Evolutionary conservation across 92 coral and sea anemone species (phyloP).

Genomic region (Epizoanthus rinbou): DNA sequence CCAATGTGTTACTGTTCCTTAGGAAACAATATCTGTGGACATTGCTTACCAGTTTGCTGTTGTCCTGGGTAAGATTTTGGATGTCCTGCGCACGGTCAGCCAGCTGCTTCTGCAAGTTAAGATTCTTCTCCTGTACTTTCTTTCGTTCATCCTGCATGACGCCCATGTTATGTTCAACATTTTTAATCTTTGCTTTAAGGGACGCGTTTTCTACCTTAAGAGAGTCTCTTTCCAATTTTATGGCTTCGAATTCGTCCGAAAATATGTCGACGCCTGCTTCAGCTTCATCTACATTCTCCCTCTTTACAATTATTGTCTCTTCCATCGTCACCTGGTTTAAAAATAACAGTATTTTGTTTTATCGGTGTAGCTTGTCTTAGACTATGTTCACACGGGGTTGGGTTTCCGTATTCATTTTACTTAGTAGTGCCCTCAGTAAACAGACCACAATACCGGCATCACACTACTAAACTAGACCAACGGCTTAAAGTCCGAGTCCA

Average conservation of each 20-base stretch:
- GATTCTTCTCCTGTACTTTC: conserved; percentile 81
- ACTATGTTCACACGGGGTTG: too few species aligned
- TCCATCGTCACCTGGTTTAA: conserved; percentile 57
- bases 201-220: conserved; percentile 74
- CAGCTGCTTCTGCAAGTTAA: conserved; percentile 79
- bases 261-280: conserved; percentile 71
- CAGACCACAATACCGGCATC: too few species aligned
- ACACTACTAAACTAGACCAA: too few species aligned
- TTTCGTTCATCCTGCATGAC: conserved; percentile 85
- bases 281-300: conserved; percentile 61
- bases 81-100: conserved; percentile 88
- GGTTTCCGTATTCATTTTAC: too few species aligned
- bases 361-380: too few species aligned
- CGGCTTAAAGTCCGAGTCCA: too few species aligned
- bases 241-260: conserved; percentile 70
- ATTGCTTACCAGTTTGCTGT: conserved; percentile 70
- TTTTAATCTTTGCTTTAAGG: conserved; percentile 63
- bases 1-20: neutral
- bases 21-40: neutral
- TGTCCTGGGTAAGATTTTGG: conserved; percentile 82
- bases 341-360: too few species aligned
- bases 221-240: conserved; percentile 72
- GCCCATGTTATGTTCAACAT: conserved; percentile 60
- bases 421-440: too few species aligned
- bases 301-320: conserved; percentile 70